Evolutionary conservation across 2,113 vertebrate genomes (phyloP), one percentile per base, ranked within the genome.

Genomic region (Gadus chalcogrammus): DNA sequence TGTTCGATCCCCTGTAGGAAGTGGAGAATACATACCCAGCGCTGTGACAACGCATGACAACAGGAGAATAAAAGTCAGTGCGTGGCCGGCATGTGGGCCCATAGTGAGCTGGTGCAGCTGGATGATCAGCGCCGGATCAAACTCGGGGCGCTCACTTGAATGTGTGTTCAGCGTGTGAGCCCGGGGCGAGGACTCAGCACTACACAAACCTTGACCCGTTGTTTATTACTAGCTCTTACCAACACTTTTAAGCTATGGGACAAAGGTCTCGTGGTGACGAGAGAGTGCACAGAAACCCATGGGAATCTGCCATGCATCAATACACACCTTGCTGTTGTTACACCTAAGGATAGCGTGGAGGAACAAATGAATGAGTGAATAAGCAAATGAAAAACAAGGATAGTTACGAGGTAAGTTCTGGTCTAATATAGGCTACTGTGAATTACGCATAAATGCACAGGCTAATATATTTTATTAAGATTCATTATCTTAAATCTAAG

Each of bases 211-310:
- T 83, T 82, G 72, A 60, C 71, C 72, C 58, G 68, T 74, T 48
- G n/a, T 53, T 73, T 13, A 53, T 42, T 17, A 8, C 4, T 62
- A 12, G 67, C 68, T 63, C 65, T 58, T n/a, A 58, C 55, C 17
- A 68, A 15, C 27, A 48, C 17, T 42, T 64, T 66, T 75, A 62
- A 84, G 83, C 82, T 69, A 85, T 82, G 52, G 64, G 78, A 82
- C 79, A 67, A 72, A 64, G 59, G 22, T 67, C 69, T 24, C 3
- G 38, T 11, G 38, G 38, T 2, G 38, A 6, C 38, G 24, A 24
- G 24, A 24, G 38, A 42, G 38, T 11, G 38, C 38, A 42, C 5
- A 6, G 6, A 42, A 42, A 6, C 38, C 5, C 38, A 42, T 42
- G 38, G 38, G 38, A 42, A 42, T 6, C 38, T 42, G 38, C 38